These are phyloP conservation scores for Mobula hypostoma DNA, from an alignment of 2,113 vertebrate species.

Conservation along the genomic window DNA sequence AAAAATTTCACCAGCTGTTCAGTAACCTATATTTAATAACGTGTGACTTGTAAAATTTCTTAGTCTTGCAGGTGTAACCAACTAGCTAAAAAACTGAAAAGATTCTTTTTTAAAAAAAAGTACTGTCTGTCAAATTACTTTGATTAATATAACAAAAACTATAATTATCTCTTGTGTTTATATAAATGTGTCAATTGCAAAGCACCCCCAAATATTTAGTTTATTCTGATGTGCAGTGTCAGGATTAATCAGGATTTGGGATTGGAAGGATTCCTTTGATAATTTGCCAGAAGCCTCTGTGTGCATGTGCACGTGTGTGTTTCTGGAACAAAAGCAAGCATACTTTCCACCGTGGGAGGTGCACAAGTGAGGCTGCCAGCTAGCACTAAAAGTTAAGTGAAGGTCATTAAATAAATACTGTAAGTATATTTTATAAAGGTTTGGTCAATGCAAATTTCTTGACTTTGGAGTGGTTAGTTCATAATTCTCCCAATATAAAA, in stretches of 20 bases:
- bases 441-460: neutral
- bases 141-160: neutral
- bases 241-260: conserved; percentile 7
- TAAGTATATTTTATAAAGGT: neutral
- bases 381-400: neutral
- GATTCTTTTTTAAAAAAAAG: neutral
- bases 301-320: neutral
- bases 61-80: neutral
- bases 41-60: neutral
- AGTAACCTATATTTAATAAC: neutral
- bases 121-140: neutral
- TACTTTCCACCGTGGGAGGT: conserved; percentile 25
- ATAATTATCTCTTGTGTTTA: conserved; percentile 20
- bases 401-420: neutral
- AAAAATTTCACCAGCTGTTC: neutral
- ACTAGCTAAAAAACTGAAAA: neutral
- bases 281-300: neutral
- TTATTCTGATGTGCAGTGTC: neutral
- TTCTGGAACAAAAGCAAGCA: neutral
- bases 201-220: conserved; percentile 26
- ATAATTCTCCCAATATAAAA: neutral
- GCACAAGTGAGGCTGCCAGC: neutral
- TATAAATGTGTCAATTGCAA: conserved; percentile 5
- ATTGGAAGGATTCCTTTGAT: conserved; percentile 5
- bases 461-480: neutral